Conservation (phyloP, 1,140 invertebrate genomes). For the Manduca sexta region DNA sequence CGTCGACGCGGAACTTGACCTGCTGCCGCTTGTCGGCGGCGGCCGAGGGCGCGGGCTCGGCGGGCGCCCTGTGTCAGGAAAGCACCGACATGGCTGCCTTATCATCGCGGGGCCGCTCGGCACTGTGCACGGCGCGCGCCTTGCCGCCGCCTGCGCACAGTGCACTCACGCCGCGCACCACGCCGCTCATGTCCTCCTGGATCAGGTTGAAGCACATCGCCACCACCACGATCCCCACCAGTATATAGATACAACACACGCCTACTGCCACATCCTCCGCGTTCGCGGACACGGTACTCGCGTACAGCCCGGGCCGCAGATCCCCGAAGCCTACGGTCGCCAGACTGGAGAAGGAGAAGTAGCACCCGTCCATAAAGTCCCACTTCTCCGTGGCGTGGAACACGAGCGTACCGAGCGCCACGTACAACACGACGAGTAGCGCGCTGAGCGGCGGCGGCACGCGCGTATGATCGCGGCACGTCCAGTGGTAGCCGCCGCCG, state of each 20-base stretch:
- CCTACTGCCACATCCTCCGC: slow-evolving; percentile 86
- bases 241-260: slow-evolving; percentile 88
- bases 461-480: slow-evolving; percentile 74
- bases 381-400: slow-evolving; percentile 94
- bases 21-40: slow-evolving; percentile 64
- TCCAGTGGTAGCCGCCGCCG: slow-evolving; percentile 57
- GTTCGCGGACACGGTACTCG: slow-evolving; percentile 77
- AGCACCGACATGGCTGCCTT: slow-evolving; percentile 76
- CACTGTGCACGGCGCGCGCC: slow-evolving; percentile 56
- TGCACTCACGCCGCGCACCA: slow-evolving; percentile 74
- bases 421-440: slow-evolving; percentile 90
- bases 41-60: slow-evolving; percentile 43
- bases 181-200: slow-evolving; percentile 90
- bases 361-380: slow-evolving; percentile 92
- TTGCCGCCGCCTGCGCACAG: slow-evolving; percentile 51
- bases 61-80: slow-evolving; percentile 78
- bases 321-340: slow-evolving; percentile 94
- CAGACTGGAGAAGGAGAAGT: slow-evolving; percentile 95
- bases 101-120: slow-evolving; percentile 68
- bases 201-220: slow-evolving; percentile 98
- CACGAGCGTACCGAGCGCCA: slow-evolving; percentile 91
- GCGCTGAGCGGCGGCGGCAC: slow-evolving; percentile 93
- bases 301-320: slow-evolving; percentile 82
- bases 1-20: slow-evolving; percentile 67
- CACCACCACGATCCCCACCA: slow-evolving; percentile 95